Evolutionary conservation across 2,113 vertebrate genomes (phyloP).

Genomic region (Pachypanchax playfairii): DNA sequence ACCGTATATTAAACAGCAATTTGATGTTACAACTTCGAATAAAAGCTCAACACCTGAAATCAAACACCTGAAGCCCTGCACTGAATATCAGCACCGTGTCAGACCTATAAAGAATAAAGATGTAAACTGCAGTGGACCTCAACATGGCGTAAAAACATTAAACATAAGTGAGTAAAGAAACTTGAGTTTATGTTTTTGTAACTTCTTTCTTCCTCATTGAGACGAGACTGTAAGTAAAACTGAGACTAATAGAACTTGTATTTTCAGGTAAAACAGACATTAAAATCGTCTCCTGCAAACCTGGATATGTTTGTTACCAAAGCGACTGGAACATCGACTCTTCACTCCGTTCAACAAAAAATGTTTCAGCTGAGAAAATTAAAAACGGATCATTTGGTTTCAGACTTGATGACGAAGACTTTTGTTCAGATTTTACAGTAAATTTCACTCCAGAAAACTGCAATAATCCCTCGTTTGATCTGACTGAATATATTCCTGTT

Average conservation of each 20-base stretch:
- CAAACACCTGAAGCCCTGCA: slow-evolving; percentile 59
- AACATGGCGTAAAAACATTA: rapidly evolving
- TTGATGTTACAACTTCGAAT: rapidly evolving
- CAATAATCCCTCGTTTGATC: rapidly evolving
- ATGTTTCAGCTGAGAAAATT: rapidly evolving
- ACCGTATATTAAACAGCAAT: rapidly evolving
- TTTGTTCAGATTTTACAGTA: slow-evolving; percentile 24
- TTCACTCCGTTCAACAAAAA: background rate
- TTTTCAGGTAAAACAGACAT: slow-evolving; percentile 26
- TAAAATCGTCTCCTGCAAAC: rapidly evolving
- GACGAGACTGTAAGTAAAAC: no score
- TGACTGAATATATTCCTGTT: background rate
- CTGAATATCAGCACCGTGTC: slow-evolving; percentile 3
- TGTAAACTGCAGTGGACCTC: no score
- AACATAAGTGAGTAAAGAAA: slow-evolving; percentile 54
- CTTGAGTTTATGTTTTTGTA: background rate
- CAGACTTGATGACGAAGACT: background rate
- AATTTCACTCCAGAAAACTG: slow-evolving; percentile 2
- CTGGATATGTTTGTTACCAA: slow-evolving; percentile 19
- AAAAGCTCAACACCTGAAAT: rapidly evolving
- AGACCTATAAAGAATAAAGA: rapidly evolving
- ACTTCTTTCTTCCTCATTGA: background rate
- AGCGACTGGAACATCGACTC: slow-evolving; percentile 22
- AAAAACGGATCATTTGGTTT: background rate
- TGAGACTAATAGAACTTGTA: slow-evolving; percentile 2